A percentile compares a stretch with the other conserved stretches of the same genome.
phyloP scores from a whole-genome alignment of 1,140 invertebrate species.

The Bombus cullumanus region DNA sequence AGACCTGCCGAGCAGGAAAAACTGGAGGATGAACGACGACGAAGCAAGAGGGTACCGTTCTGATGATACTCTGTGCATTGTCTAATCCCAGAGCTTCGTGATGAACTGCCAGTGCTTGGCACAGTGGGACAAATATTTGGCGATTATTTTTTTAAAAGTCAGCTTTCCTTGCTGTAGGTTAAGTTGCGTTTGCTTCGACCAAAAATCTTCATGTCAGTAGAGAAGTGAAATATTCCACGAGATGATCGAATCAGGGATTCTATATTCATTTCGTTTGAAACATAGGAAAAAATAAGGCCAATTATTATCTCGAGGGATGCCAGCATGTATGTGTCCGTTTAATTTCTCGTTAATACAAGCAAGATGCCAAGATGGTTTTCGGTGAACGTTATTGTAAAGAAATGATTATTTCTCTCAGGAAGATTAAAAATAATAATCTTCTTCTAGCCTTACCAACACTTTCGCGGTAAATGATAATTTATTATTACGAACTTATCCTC shows the following conservation, averaged over 20 bases:
- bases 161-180: not conserved
- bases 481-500: too few relatives aligned
- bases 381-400: too few relatives aligned
- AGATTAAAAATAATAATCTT: too few relatives aligned
- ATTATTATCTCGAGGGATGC: too few relatives aligned
- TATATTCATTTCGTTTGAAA: accelerated
- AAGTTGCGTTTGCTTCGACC: not conserved
- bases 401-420: too few relatives aligned
- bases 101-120: not conserved
- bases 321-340: too few relatives aligned
- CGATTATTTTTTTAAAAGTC: not conserved
- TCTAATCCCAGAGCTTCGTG: not conserved
- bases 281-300: too few relatives aligned
- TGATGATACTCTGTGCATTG: not conserved
- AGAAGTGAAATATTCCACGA: not conserved
- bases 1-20: slow-evolving; percentile 13
- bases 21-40: slow-evolving; percentile 27
- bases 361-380: too few relatives aligned
- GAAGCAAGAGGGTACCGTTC: not conserved
- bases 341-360: too few relatives aligned
- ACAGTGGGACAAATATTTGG: not conserved
- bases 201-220: not conserved
- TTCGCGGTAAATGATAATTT: too few relatives aligned
- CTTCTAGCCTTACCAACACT: too few relatives aligned
- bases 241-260: not conserved